Conservation (phyloP, 2,888 invertebrate genomes). For the Aphelenchoides bicaudatus region DNA sequence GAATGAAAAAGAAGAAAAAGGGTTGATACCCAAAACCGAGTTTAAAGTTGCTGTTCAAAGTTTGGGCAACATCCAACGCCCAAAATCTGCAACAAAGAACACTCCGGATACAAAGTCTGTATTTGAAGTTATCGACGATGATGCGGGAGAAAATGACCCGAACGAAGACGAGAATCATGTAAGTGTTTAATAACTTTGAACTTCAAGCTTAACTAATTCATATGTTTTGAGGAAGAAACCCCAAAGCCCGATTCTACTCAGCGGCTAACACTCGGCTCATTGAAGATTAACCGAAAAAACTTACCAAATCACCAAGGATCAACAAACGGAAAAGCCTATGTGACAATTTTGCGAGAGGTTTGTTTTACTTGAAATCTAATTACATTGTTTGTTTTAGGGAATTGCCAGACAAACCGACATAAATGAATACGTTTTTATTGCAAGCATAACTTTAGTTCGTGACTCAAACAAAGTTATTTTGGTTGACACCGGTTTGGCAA, state of each 20-base stretch:
- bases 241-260: background rate
- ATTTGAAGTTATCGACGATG: background rate
- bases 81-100: too few species aligned
- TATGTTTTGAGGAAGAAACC: too few species aligned
- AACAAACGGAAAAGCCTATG: conserved; percentile 30
- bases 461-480: conserved; percentile 49
- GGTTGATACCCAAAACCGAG: conserved; percentile 19
- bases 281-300: too few species aligned
- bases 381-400: conserved; percentile 38
- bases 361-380: background rate
- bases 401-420: conserved; percentile 49
- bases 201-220: too few species aligned
- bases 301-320: background rate
- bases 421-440: conserved; percentile 50
- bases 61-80: too few species aligned
- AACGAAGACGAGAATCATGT: conserved; percentile 13
- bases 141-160: conserved; percentile 1
- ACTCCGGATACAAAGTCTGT: too few species aligned
- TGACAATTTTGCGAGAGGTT: conserved; percentile 33
- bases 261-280: background rate
- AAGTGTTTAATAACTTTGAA: too few species aligned
- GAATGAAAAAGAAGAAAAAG: conserved; percentile 25
- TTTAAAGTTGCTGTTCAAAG: conserved; percentile 11
- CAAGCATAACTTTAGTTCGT: conserved; percentile 53
- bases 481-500: conserved; percentile 57